Conservation (phyloP, 2,888 invertebrate species). For the Halictus ligatus region DNA sequence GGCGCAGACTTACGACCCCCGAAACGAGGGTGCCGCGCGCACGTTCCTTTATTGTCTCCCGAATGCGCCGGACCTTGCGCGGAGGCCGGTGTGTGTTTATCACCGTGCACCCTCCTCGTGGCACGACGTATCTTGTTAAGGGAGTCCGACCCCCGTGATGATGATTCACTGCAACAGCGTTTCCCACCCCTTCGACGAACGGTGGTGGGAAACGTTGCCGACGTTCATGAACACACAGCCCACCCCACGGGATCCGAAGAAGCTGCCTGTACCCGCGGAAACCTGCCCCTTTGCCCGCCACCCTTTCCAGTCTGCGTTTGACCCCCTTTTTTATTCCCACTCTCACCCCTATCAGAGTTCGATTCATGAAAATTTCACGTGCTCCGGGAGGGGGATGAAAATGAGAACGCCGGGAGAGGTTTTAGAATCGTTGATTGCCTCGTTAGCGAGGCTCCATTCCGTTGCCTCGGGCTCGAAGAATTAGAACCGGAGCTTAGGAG, state of each 20-base stretch:
- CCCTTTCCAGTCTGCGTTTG: conserved; percentile 11
- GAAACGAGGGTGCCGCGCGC: conserved; percentile 34
- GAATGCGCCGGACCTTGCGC: conserved; percentile 56
- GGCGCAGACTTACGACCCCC: conserved; percentile 36
- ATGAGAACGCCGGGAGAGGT: background rate
- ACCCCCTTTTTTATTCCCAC: conserved; percentile 15
- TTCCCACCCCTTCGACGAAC: conserved; percentile 2
- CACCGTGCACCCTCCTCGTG: conserved; percentile 59
- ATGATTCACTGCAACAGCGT: conserved; percentile 62
- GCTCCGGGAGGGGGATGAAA: background rate
- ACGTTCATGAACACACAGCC: conserved; percentile 20
- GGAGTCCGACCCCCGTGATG: conserved; percentile 55
- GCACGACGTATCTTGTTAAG: conserved; percentile 63
- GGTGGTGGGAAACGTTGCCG: conserved; percentile 10
- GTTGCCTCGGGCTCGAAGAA: no score
- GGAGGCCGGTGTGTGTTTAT: conserved; percentile 55
- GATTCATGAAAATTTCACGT: conserved; percentile 20
- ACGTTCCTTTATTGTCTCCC: conserved; percentile 53
- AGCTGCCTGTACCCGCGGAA: conserved; percentile 27
- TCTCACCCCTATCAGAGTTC: background rate
- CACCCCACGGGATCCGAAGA: conserved; percentile 43
- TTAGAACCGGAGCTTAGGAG: background rate
- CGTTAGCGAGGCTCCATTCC: background rate
- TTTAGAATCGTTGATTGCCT: background rate
- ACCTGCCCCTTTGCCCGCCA: conserved; percentile 3